phyloP scores from a whole-genome alignment of 2,113 vertebrate species.

The Anoura caudifer region DNA sequence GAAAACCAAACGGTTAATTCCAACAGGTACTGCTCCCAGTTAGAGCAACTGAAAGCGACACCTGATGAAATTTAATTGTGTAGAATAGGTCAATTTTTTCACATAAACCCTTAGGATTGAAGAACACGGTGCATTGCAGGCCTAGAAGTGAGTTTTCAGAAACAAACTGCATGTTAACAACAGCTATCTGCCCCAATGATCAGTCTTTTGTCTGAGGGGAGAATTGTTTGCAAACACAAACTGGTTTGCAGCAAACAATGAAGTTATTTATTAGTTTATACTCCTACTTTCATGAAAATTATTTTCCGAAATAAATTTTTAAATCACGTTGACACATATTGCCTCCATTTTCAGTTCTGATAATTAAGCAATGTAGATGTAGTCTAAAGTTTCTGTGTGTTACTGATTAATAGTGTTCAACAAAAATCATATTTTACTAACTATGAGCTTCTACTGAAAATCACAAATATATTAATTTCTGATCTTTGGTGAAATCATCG shows the following conservation, averaged over 20 bases:
- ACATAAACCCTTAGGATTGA: neutral
- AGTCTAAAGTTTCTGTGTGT: neutral
- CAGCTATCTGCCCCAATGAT: neutral
- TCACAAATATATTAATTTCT: neutral
- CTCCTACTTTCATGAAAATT: neutral
- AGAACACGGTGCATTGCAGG: neutral
- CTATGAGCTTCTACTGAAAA: neutral
- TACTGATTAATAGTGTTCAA: neutral
- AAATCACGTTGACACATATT: neutral
- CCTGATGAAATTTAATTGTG: neutral
- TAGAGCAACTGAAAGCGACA: no score
- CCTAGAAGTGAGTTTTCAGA: neutral
- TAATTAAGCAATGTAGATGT: neutral
- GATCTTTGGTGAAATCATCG: neutral
- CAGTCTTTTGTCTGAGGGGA: neutral
- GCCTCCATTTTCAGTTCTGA: neutral
- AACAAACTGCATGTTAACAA: neutral
- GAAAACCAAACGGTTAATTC: no score
- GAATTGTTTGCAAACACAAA: neutral
- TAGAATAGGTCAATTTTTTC: neutral
- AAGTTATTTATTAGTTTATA: neutral
- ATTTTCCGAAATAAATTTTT: slow-evolving; percentile 10
- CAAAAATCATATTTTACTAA: neutral
- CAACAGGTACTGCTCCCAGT: no score
- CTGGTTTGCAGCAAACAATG: slow-evolving; percentile 19